A percentile compares a stretch with the other conserved stretches of the same genome.
Evolutionary conservation across 1,140 invertebrate genomes (phyloP).

Genomic region (Metaphire vulgaris): DNA sequence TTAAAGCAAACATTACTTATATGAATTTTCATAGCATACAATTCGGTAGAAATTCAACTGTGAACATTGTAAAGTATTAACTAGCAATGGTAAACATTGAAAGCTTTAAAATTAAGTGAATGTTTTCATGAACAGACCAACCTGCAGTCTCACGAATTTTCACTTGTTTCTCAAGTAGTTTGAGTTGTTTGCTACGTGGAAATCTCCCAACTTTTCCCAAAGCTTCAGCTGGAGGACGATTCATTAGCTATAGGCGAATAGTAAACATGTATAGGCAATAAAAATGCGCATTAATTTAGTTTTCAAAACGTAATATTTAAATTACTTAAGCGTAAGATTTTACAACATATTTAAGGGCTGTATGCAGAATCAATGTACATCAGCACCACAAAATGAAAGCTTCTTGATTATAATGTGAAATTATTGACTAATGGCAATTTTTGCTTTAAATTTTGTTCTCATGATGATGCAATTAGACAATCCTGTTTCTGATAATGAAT

Average conservation of each 20-base stretch:
- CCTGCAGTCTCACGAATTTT: background rate
- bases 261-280: too few relatives aligned
- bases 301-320: slow-evolving; percentile 9
- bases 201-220: slow-evolving; percentile 15
- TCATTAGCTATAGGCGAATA: slow-evolving; percentile 9
- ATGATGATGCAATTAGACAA: too few relatives aligned
- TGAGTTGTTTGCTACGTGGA: slow-evolving; percentile 24
- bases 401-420: background rate
- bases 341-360: too few relatives aligned
- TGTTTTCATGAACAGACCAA: too few relatives aligned
- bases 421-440: background rate
- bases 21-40: too few relatives aligned
- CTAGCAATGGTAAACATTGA: background rate
- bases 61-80: background rate
- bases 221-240: slow-evolving; percentile 4
- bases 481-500: background rate
- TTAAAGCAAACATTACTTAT: too few relatives aligned
- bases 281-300: background rate
- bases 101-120: background rate
- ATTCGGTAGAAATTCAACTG: too few relatives aligned
- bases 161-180: slow-evolving; percentile 18
- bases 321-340: too few relatives aligned
- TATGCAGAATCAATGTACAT: slow-evolving; percentile 5
- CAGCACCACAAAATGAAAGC: background rate
- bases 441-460: too few relatives aligned